Percentiles rank a stretch among this genome's conserved stretches.
These are phyloP conservation scores for Aurelia aurita DNA, from an alignment of 30 jellyfish, hydroid and myxozoan species.

Conservation along the genomic window DNA sequence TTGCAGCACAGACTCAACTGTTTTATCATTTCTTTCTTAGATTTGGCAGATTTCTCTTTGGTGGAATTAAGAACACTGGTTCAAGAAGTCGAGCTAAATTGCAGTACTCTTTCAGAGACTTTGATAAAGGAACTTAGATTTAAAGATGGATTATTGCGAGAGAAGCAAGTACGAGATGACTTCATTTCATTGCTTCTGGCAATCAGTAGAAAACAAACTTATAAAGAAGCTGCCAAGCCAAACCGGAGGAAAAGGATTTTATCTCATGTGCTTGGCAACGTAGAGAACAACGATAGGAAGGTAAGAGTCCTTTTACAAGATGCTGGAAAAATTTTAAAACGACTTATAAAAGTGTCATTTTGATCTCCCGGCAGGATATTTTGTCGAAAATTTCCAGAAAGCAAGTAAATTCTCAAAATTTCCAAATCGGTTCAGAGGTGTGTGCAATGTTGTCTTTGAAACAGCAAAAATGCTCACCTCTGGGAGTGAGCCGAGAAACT, in stretches of 20 bases:
- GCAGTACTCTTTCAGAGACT: constrained; percentile 29
- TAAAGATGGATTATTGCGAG: constrained; percentile 54
- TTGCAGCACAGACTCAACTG: background rate
- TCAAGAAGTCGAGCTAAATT: background rate
- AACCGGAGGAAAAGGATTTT: constrained; percentile 16
- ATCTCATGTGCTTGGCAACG: constrained; percentile 33
- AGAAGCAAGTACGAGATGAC: constrained; percentile 30
- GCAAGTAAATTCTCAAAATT: no score
- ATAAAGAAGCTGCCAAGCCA: constrained; percentile 15
- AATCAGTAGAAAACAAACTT: constrained; percentile 35
- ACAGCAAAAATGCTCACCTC: no score
- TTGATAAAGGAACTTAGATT: constrained; percentile 12
- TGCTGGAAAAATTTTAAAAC: no score
- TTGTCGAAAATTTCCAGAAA: no score
- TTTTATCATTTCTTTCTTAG: background rate
- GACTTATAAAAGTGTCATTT: no score
- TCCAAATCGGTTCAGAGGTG: no score
- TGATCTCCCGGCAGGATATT: no score
- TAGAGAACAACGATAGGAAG: constrained; percentile 7
- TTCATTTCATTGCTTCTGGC: constrained; percentile 47
- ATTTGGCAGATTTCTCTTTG: constrained; percentile 9
- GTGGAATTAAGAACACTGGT: background rate
- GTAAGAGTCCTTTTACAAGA: background rate
- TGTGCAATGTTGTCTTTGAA: no score
- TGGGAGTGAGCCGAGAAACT: no score